A percentile compares a stretch with the other conserved stretches of the same genome.
Evolutionary conservation across 2,113 vertebrate species (phyloP).

Genomic region (Dinomys branickii): DNA sequence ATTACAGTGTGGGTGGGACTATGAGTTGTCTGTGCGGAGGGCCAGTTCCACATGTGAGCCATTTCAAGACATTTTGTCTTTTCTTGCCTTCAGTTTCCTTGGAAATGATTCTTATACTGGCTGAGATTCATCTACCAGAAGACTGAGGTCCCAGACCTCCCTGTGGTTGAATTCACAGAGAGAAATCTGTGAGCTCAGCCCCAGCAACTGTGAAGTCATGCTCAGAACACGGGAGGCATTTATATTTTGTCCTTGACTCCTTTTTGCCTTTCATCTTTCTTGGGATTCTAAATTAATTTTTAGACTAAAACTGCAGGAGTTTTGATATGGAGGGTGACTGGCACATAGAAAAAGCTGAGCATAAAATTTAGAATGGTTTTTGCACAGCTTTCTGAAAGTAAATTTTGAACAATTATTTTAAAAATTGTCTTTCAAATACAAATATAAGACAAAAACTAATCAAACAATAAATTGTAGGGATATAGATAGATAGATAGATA

Average conservation of each 20-base stretch:
- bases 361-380: neutral
- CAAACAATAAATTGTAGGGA: neutral
- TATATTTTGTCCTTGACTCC: neutral
- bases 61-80: neutral
- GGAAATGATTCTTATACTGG: neutral
- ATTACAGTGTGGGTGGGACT: neutral
- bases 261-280: neutral
- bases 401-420: neutral
- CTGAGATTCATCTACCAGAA: neutral
- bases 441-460: neutral
- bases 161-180: neutral
- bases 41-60: neutral
- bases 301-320: neutral
- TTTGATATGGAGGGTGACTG: neutral
- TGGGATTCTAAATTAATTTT: conserved; percentile 25
- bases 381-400: neutral
- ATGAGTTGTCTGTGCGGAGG: neutral
- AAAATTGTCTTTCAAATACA: neutral
- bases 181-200: neutral
- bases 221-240: neutral
- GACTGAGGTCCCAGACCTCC: neutral
- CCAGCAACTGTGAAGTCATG: neutral
- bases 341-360: neutral
- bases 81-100: conserved; percentile 18
- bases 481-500: no score